phyloP scores from a whole-genome alignment of 2,888 invertebrate species.

The Terebella lapidaria region DNA sequence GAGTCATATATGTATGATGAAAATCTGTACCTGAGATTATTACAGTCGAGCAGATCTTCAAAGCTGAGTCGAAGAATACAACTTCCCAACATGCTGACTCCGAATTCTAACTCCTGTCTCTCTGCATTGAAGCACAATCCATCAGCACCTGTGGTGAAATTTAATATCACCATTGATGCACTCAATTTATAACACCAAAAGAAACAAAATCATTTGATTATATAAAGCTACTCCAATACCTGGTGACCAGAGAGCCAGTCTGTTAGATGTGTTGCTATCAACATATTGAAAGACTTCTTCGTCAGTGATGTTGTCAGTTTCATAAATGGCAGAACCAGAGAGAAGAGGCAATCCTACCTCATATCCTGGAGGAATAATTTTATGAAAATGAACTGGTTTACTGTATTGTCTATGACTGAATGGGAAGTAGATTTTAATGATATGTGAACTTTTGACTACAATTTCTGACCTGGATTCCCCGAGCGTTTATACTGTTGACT shows the following conservation, averaged over 20 bases:
- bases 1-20: no score
- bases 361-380: background rate
- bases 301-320: background rate
- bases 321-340: background rate
- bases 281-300: background rate
- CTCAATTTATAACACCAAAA: background rate
- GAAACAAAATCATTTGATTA: background rate
- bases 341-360: background rate
- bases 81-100: background rate
- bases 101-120: background rate
- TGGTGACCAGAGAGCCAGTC: background rate
- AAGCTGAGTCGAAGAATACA: background rate
- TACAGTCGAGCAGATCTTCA: background rate
- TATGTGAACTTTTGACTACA: background rate
- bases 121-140: background rate
- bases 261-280: background rate
- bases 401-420: background rate
- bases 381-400: background rate
- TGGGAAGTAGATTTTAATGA: background rate
- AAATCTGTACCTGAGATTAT: constrained; percentile 1
- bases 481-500: background rate
- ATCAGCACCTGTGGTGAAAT: background rate
- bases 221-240: background rate
- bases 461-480: constrained; percentile 1
- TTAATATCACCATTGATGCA: background rate